phyloP scores from a whole-genome alignment of 2,797 vertebrate species.

The Lerista edwardsae region DNA sequence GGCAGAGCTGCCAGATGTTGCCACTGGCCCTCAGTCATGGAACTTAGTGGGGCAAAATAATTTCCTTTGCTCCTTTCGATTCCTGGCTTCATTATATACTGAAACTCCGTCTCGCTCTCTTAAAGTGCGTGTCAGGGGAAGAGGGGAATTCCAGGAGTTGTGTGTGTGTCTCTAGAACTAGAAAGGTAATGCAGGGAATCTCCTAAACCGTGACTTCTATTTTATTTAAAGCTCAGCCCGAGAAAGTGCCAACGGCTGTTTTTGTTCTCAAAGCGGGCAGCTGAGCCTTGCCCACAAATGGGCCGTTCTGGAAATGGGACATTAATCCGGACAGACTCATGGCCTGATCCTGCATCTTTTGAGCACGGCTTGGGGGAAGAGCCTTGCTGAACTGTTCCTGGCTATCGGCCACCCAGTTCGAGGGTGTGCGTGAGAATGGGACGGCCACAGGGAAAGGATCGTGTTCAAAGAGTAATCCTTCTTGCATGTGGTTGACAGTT shows the following conservation, averaged over 20 bases:
- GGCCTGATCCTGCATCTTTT: not conserved
- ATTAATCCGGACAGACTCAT: not conserved
- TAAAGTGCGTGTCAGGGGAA: not conserved
- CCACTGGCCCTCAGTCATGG: too few species aligned
- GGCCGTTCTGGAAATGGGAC: not conserved
- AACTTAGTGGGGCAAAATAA: not conserved
- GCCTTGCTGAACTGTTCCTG: not conserved
- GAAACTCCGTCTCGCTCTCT: not conserved
- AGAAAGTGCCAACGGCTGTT: not conserved
- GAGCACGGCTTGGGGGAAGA: too few species aligned
- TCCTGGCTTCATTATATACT: not conserved
- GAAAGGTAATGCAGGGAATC: not conserved
- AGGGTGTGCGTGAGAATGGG: not conserved
- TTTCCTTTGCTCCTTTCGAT: not conserved
- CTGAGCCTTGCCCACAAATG: not conserved
- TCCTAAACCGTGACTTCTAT: not conserved
- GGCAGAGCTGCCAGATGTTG: not conserved
- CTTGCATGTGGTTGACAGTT: not conserved
- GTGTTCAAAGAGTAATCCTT: not conserved
- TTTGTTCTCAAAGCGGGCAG: not conserved
- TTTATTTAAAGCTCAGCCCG: not conserved
- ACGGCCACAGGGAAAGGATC: not conserved
- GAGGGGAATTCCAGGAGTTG: not conserved
- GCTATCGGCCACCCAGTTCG: not conserved
- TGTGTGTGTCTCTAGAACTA: not conserved